A percentile compares a stretch with the other conserved stretches of the same genome.
Conservation (phyloP, 2,113 vertebrate species). For the Limnothrissa miodon region DNA sequence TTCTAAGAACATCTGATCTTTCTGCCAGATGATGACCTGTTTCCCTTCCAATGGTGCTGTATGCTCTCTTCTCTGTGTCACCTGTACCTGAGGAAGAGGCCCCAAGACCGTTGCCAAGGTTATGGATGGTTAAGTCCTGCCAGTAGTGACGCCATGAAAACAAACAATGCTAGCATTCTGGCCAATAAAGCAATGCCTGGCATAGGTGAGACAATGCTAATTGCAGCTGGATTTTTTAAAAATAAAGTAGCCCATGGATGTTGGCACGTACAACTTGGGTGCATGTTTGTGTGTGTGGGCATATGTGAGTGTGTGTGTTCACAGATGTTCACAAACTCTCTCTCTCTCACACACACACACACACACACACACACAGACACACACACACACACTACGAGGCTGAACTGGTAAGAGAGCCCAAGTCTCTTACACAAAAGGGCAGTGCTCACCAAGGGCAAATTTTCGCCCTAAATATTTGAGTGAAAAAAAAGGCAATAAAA, state of each 20-base stretch:
- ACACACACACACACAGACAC: no score
- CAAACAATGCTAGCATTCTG: slow-evolving; percentile 31
- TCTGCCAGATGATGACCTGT: slow-evolving; percentile 69
- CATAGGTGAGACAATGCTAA: slow-evolving; percentile 62
- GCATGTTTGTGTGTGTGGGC: background rate
- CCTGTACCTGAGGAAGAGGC: slow-evolving; percentile 71
- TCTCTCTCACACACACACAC: no score
- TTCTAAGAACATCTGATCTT: background rate
- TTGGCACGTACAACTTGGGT: background rate
- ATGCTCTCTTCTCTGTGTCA: slow-evolving; percentile 68
- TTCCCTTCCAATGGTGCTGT: slow-evolving; percentile 80
- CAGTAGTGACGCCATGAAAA: slow-evolving; percentile 13
- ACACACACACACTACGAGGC: no score
- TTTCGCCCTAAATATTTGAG: no score
- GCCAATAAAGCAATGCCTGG: slow-evolving; percentile 57
- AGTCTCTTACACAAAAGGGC: no score
- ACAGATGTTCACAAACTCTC: no score
- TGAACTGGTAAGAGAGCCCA: no score
- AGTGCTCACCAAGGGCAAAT: no score
- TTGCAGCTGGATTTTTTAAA: background rate
- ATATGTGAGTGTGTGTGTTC: background rate
- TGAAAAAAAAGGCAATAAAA: no score
- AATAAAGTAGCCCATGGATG: background rate
- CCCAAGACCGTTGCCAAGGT: slow-evolving; percentile 70
- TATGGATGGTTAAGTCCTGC: slow-evolving; percentile 55